A percentile compares a stretch with the other conserved stretches of the same genome.
phyloP scores from a whole-genome alignment of 2,113 vertebrate genomes.

The Ploceus nigricollis region DNA sequence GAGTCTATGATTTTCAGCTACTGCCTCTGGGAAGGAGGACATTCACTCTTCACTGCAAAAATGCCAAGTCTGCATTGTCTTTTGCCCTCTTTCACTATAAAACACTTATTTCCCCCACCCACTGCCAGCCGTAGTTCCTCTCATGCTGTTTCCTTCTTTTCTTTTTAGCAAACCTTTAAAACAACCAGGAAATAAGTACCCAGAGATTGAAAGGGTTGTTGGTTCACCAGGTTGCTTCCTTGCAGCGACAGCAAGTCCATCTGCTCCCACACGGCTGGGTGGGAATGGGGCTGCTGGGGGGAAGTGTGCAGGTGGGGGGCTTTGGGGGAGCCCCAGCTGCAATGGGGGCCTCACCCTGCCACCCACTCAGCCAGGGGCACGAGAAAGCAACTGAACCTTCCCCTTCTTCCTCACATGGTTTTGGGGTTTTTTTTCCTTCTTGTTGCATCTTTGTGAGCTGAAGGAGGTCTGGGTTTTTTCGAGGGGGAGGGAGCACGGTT shows the following conservation, averaged over 20 bases:
- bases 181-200: background rate
- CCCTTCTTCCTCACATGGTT: background rate
- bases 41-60: background rate
- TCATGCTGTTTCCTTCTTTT: background rate
- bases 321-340: background rate
- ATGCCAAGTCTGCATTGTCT: background rate
- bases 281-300: background rate
- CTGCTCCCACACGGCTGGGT: rapidly evolving
- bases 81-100: background rate
- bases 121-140: background rate
- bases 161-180: background rate
- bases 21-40: background rate
- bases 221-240: background rate
- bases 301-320: background rate
- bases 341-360: background rate
- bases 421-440: background rate
- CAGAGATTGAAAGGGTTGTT: constrained; percentile 1
- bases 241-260: background rate
- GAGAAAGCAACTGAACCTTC: background rate
- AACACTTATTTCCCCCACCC: background rate
- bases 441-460: background rate
- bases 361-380: background rate
- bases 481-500: rapidly evolving
- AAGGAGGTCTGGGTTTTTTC: background rate
- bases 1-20: background rate